A percentile compares a stretch with the other conserved stretches of the same genome.
Evolutionary conservation across 2,113 vertebrate species (phyloP).

Genomic region (Xenopus tropicalis): UCB_Xtro_10.0 CM004443.2:200900501-200901000

Average conservation of each 20-base stretch:
- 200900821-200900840: slow-evolving; percentile 91
- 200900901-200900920: background rate
- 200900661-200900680: background rate
- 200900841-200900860: slow-evolving; percentile 82
- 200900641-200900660: background rate
- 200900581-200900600: background rate
- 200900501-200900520: too few relatives aligned
- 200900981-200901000: too few relatives aligned
- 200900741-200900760: slow-evolving; percentile 15
- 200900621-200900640: background rate
- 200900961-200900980: too few relatives aligned
- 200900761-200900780: too few relatives aligned
- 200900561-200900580: background rate
- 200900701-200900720: slow-evolving; percentile 23
- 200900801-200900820: slow-evolving; percentile 87
- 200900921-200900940: background rate
- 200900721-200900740: background rate
- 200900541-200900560: too few relatives aligned
- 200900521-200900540: too few relatives aligned
- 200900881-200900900: slow-evolving; percentile 62
- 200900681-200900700: background rate
- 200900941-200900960: too few relatives aligned
- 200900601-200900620: background rate
- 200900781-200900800: background rate
- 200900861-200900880: slow-evolving; percentile 68